A percentile compares a stretch with the other conserved stretches of the same genome.
Evolutionary conservation across 2,888 invertebrate species (phyloP).

Genomic region (Sisyra terminalis): DNA sequence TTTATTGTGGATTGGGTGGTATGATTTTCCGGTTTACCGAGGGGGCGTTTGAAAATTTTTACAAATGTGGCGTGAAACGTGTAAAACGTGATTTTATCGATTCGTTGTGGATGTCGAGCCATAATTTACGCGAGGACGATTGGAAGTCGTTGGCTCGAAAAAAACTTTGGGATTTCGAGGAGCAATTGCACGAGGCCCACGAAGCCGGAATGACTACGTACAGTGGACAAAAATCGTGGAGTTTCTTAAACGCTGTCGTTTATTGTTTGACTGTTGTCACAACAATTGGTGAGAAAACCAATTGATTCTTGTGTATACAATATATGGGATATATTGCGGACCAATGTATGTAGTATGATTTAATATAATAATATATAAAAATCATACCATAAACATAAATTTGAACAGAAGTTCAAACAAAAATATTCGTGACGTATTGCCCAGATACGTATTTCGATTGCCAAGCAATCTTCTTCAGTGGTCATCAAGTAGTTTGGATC

Average conservation of each 20-base stretch:
- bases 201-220: constrained; percentile 72
- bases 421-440: too few relatives aligned
- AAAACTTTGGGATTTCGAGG: constrained; percentile 69
- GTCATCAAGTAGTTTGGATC: too few relatives aligned
- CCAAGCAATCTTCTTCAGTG: too few relatives aligned
- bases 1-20: constrained; percentile 64
- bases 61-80: constrained; percentile 74
- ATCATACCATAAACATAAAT: too few relatives aligned
- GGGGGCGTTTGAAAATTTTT: constrained; percentile 69
- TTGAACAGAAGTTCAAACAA: too few relatives aligned
- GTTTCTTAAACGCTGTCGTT: constrained; percentile 71
- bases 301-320: neutral
- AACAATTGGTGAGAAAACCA: constrained; percentile 57
- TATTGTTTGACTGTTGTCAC: constrained; percentile 77
- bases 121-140: constrained; percentile 70
- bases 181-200: constrained; percentile 67
- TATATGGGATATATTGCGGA: too few relatives aligned
- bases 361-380: too few relatives aligned
- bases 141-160: constrained; percentile 76
- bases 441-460: too few relatives aligned
- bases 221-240: constrained; percentile 75
- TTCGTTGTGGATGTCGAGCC: constrained; percentile 64
- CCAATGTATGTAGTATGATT: too few relatives aligned
- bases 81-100: constrained; percentile 78
- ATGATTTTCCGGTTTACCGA: constrained; percentile 68